Evolutionary conservation across 2,113 vertebrate species (phyloP).

Genomic region (Xiphias gladius): DNA sequence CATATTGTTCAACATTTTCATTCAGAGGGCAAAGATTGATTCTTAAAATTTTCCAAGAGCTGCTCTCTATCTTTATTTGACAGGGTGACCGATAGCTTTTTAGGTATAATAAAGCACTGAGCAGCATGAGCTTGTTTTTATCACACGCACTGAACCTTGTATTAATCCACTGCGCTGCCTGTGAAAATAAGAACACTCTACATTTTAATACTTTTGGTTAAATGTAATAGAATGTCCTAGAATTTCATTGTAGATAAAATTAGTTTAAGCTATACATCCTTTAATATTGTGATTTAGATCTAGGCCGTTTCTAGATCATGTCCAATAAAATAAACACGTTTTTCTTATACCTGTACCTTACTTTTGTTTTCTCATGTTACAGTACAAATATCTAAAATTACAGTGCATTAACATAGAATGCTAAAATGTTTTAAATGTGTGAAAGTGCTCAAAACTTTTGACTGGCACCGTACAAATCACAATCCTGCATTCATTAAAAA

Average conservation of each 20-base stretch:
- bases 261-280: neutral
- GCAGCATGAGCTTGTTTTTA: neutral
- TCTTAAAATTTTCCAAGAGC: neutral
- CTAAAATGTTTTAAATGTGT: neutral
- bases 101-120: neutral
- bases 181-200: neutral
- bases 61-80: neutral
- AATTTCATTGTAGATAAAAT: neutral
- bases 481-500: conserved; percentile 32
- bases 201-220: neutral
- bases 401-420: neutral
- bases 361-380: neutral
- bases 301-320: neutral
- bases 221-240: neutral
- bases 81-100: neutral
- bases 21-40: neutral
- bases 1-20: neutral
- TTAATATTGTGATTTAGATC: neutral
- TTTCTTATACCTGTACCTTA: neutral
- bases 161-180: no score
- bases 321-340: neutral
- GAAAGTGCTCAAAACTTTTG: conserved; percentile 1
- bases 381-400: neutral
- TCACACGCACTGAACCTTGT: no score
- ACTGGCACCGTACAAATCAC: conserved; percentile 28